Evolutionary conservation across 2,888 invertebrate species (phyloP).

Genomic region (Capitulum mitella): DNA sequence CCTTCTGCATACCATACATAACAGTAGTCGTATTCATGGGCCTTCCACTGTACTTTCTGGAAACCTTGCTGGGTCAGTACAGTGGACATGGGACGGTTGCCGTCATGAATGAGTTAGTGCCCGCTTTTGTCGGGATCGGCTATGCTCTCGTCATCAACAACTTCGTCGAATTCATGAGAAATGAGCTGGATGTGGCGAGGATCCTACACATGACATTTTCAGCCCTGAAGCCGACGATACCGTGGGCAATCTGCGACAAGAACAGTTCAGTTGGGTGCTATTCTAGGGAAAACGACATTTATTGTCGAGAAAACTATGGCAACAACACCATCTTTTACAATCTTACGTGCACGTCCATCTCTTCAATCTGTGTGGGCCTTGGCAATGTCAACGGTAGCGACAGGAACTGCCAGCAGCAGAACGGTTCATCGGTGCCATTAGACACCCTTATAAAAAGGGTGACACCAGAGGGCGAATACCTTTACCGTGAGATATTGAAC

Average conservation of each 20-base stretch:
- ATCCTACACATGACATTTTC: background rate
- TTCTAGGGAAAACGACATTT: background rate
- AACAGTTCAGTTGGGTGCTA: background rate
- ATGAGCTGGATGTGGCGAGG: background rate
- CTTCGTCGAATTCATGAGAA: background rate
- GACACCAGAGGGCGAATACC: background rate
- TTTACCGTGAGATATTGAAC: background rate
- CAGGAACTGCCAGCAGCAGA: background rate
- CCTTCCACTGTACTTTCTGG: background rate
- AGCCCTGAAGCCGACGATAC: background rate
- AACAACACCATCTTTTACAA: background rate
- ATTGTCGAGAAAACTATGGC: background rate
- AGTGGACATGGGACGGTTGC: background rate
- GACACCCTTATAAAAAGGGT: background rate
- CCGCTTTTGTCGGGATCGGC: background rate
- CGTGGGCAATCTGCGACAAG: background rate
- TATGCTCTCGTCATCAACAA: background rate
- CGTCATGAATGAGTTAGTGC: constrained; percentile 6
- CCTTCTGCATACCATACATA: background rate
- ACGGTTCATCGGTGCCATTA: background rate
- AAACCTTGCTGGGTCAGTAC: background rate
- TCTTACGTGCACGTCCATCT: background rate
- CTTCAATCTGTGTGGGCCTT: background rate
- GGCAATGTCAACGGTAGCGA: background rate
- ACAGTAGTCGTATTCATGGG: background rate